Percentiles rank a stretch among this genome's conserved stretches.
phyloP scores from a whole-genome alignment of 2,888 invertebrate species.

The Harmothoe impar region DNA sequence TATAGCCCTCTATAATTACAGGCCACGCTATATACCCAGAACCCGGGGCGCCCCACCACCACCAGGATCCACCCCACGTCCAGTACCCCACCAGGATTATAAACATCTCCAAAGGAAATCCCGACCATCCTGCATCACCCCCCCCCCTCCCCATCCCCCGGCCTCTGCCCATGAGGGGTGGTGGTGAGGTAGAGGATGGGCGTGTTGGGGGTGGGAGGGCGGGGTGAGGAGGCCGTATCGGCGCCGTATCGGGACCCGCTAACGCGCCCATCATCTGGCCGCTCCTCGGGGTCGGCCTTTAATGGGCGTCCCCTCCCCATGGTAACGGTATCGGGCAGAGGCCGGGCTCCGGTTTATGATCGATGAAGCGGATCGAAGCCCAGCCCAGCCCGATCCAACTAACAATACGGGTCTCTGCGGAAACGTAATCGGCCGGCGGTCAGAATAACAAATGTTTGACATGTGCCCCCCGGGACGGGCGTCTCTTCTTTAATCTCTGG shows the following conservation, averaged over 20 bases:
- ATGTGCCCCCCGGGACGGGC: conserved; percentile 20
- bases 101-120: not conserved
- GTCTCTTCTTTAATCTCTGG: conserved; percentile 61
- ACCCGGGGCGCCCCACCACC: not conserved
- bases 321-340: conserved; percentile 2
- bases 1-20: too few relatives aligned
- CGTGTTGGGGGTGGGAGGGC: not conserved
- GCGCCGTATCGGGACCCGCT: conserved; percentile 26
- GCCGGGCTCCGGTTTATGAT: conserved; percentile 43
- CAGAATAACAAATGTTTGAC: conserved; percentile 61
- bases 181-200: not conserved
- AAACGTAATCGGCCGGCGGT: conserved; percentile 26
- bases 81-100: not conserved
- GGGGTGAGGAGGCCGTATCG: conserved; percentile 23
- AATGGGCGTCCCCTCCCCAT: conserved; percentile 35
- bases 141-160: not conserved
- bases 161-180: conserved; percentile 18
- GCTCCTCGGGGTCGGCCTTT: conserved; percentile 25
- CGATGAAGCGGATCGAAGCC: conserved; percentile 31
- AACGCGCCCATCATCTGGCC: conserved; percentile 19
- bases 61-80: not conserved
- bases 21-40: not conserved
- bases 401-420: conserved; percentile 56
- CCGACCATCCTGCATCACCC: not conserved
- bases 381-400: conserved; percentile 48